Base-by-base conservation (phyloP, 2,888 invertebrate genomes). In the Oasisia sp. region DNA sequence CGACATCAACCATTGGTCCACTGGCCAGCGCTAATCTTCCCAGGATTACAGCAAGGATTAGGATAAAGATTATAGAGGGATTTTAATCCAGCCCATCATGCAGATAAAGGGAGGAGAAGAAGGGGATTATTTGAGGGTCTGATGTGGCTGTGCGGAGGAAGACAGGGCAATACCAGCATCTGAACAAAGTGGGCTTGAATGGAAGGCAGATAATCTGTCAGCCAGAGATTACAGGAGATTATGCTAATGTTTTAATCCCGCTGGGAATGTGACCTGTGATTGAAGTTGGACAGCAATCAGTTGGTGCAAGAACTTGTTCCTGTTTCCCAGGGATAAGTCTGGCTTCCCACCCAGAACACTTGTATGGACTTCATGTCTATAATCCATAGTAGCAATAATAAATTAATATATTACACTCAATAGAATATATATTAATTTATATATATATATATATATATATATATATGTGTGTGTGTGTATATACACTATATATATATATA, bases 111-210 rank as follows among this genome's bases (percentile, higher is more conserved):
- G 27, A 27, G 74, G 74, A 50, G 74, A 74, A 27, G 74, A 74
- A 74, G 74, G 19, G 74, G 74, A 74, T 74, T 74, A 74, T 74
- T 74, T 74, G 74, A 74, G 74, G 74, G 74, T 27, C 74, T 74
- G 74, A n/a, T 0, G 74, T 19, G n/a, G 74, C 7, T 0, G 27
- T 2, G 27, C 19, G 27, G 74, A 19, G 74, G 74, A n/a, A 74
- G 74, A n/a, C 27, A 74, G 74, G 27, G n/a, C 19, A 74, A 74
- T 8, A 5, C 19, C 27, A 27, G 74, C 19, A 19, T n/a, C 74
- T 27, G 74, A 50, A 50, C 50, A 50, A 50, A 74, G 74, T 74
- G 74, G 19, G 27, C 19, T 27, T 19, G 74, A 74, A 74, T 74
- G 74, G 27, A 74, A 74, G 58, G 19, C 58, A 5, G 74, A n/a